Conservation (phyloP, 2,888 invertebrate genomes). For the Nephrotoma flavescens region DNA sequence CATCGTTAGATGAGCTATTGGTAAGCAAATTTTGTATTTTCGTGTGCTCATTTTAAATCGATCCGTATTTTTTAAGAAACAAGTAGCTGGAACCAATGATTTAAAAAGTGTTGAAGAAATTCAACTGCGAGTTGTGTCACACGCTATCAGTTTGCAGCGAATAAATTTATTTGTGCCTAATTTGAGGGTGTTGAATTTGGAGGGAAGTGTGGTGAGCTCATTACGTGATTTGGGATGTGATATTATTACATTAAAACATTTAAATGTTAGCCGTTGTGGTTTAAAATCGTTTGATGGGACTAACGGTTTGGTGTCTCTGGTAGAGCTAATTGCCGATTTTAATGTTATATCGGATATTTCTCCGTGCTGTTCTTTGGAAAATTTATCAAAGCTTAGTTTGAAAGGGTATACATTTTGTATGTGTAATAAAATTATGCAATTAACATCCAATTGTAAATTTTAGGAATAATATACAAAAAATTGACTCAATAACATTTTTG, state of each 20-base stretch:
- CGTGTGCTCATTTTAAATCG: not conserved
- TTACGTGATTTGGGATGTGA: constrained; percentile 53
- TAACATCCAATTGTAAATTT: not conserved
- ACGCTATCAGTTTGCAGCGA: constrained; percentile 46
- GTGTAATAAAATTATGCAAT: not conserved
- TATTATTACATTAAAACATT: constrained; percentile 34
- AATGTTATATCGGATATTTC: constrained; percentile 47
- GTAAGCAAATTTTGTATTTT: constrained; percentile 24
- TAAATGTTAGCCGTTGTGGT: constrained; percentile 48
- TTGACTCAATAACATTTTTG: constrained; percentile 26
- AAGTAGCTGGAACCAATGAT: constrained; percentile 32
- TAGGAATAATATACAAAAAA: constrained; percentile 24
- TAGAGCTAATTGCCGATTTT: constrained; percentile 45
- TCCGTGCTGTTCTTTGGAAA: constrained; percentile 40
- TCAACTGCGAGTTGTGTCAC: constrained; percentile 47
- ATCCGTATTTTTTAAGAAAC: constrained; percentile 20
- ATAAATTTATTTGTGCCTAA: constrained; percentile 46
- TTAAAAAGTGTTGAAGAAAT: constrained; percentile 39
- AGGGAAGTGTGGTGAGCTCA: constrained; percentile 51
- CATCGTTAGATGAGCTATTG: constrained; percentile 42
- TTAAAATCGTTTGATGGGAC: constrained; percentile 51
- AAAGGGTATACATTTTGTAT: constrained; percentile 20
- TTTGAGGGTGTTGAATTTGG: constrained; percentile 43
- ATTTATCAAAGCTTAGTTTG: constrained; percentile 33
- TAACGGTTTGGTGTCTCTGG: constrained; percentile 43